A percentile compares a stretch with the other conserved stretches of the same genome.
Conservation (phyloP, 1,140 invertebrate genomes). For the Dreissena polymorpha region DNA sequence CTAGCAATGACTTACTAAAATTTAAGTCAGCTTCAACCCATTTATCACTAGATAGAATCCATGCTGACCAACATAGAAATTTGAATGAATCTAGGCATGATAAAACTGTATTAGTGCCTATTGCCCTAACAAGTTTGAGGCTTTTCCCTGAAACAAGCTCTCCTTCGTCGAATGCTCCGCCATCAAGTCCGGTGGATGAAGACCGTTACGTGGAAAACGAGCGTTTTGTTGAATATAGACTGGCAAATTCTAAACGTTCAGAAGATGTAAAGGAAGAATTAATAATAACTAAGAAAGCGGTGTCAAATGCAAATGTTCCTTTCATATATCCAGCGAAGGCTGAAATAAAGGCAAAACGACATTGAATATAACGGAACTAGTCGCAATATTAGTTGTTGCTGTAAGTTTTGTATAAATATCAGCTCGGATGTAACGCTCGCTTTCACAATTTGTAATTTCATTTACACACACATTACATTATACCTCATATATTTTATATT, state of each 20-base stretch:
- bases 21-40: neutral
- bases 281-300: slow-evolving; percentile 22
- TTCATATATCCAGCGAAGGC: slow-evolving; percentile 36
- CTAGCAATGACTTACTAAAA: neutral
- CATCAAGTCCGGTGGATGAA: neutral
- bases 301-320: slow-evolving; percentile 37
- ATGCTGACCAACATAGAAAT: neutral
- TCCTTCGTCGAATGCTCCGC: neutral
- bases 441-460: no score
- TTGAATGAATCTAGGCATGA: neutral
- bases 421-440: no score
- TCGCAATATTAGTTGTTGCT: no score
- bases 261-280: neutral
- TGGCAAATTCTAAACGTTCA: neutral
- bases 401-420: no score
- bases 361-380: neutral
- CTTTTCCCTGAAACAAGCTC: slow-evolving; percentile 13
- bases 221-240: neutral
- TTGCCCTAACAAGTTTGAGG: slow-evolving; percentile 15
- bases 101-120: neutral
- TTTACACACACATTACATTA: no score
- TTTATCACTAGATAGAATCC: neutral
- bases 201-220: neutral
- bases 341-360: slow-evolving; percentile 34
- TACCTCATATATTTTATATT: no score